Base-by-base conservation (phyloP, 2,113 vertebrate genomes). In the Paedocypris sp. region DNA sequence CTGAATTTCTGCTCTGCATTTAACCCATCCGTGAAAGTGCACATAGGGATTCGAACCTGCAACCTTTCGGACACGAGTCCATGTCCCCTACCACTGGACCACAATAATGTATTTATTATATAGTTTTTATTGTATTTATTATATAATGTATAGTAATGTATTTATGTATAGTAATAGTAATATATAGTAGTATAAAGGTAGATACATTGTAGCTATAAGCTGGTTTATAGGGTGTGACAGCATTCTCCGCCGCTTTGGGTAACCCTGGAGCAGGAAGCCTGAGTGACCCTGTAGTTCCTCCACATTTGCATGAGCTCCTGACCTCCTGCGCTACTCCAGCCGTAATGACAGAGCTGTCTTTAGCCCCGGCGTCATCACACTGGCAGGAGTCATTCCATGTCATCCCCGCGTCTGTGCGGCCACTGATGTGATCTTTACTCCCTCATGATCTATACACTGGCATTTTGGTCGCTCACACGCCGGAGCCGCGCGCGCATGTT, bases 351-450 rank as follows among this genome's bases (percentile, higher is more conserved):
- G 88, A 82, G 80, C 89, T 98, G 94, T 96, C 93, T 93, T 97
- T 96, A 98, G 84, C 70, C 68, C 80, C 83, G 83, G 85, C 83
- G 86, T 92, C 91, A 89, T 85, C 39, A 84, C 87, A 85, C 87
- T 91, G 92, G 91, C 92, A 93, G 91, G 90, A 90, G 92, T 94
- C 91, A 92, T 91, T 91, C 58, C 70, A 78, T 91, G 91, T 98
- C 94, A 96, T 89, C 88, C 82, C 83, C 86, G 86, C 91, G 89
- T 93, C 87, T 86, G 67, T 60, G 66, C 78, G 90, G 87, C 86
- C 73, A 67, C 89, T 92, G 93, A 97, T 91, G 90, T 97, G 94
- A 97, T 98, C 92, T 97, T 97, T 97, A 94, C 89, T 92, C 90
- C 91, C 89, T 85, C 75, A 72, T 69, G 83, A 98, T 98, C 93